phyloP scores from a whole-genome alignment of 1,140 invertebrate species.

The Bombus confusus region DNA sequence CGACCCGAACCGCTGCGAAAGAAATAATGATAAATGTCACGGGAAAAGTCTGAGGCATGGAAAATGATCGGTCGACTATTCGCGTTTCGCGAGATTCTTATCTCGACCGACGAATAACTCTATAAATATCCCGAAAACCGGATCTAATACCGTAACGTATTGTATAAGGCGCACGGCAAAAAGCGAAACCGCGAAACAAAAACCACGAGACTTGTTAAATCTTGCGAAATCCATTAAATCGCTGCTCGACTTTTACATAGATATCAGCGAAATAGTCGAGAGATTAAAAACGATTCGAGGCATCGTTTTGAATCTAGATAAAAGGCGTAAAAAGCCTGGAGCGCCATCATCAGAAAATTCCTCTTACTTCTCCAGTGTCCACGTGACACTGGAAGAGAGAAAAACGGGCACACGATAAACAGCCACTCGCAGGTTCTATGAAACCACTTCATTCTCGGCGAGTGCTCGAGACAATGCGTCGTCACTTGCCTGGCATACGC shows the following conservation, averaged over 20 bases:
- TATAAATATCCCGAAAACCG: neutral
- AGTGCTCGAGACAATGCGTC: slow-evolving; percentile 40
- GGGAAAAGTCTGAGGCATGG: slow-evolving; percentile 34
- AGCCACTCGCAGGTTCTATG: slow-evolving; percentile 12
- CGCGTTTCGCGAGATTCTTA: neutral
- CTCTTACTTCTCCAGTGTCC: neutral
- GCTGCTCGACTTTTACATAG: too few species aligned
- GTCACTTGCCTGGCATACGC: slow-evolving; percentile 29
- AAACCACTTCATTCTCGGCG: slow-evolving; percentile 7
- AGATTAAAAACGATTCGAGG: neutral
- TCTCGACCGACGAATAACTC: neutral
- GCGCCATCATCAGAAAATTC: neutral
- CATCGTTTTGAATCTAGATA: neutral
- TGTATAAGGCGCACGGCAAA: neutral
- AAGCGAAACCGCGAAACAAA: neutral
- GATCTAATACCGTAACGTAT: neutral
- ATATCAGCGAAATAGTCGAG: too few species aligned
- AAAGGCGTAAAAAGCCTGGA: too few species aligned
- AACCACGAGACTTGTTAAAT: too few species aligned
- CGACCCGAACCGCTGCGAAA: neutral
- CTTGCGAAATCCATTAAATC: too few species aligned
- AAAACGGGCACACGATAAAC: slow-evolving; percentile 10
- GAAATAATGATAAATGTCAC: slow-evolving; percentile 51
- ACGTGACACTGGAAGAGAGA: neutral
- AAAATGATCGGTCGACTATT: slow-evolving; percentile 13